phyloP scores from a whole-genome alignment of 2,797 vertebrate species.

The Galagoides demidoff region DNA sequence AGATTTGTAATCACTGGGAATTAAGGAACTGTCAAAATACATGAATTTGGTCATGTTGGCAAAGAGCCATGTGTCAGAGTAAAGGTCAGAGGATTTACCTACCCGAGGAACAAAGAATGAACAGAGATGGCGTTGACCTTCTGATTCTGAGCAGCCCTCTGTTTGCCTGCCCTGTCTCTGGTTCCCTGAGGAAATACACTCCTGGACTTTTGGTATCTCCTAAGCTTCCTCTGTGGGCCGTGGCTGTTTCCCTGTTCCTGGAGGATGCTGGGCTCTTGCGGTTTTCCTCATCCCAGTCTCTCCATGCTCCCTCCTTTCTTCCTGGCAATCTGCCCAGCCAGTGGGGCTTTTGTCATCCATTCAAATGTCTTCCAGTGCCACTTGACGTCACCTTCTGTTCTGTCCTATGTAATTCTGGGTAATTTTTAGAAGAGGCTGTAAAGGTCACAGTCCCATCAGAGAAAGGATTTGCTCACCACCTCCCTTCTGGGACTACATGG shows the following conservation, averaged over 20 bases:
- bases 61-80: not conserved
- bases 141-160: not conserved
- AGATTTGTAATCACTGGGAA: constrained; percentile 13
- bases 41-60: not conserved
- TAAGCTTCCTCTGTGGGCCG: not conserved
- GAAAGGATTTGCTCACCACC: constrained; percentile 15
- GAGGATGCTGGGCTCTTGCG: not conserved
- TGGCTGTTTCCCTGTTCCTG: not conserved
- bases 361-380: not conserved
- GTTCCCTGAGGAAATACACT: not conserved
- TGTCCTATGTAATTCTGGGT: constrained; percentile 47
- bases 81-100: not conserved
- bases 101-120: not conserved
- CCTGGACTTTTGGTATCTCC: not conserved
- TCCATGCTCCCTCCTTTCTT: constrained; percentile 4
- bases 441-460: not conserved
- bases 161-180: not conserved
- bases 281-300: not conserved
- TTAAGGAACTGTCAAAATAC: constrained; percentile 9
- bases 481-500: not conserved
- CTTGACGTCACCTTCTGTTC: constrained; percentile 46
- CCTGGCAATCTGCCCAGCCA: not conserved
- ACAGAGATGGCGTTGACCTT: not conserved
- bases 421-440: constrained; percentile 57
- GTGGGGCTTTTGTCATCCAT: not conserved